Evolutionary conservation across 2,113 vertebrate species (phyloP), one percentile per base, ranked within the genome.

Genomic region (Poeciliopsis turrubarensis): DNA sequence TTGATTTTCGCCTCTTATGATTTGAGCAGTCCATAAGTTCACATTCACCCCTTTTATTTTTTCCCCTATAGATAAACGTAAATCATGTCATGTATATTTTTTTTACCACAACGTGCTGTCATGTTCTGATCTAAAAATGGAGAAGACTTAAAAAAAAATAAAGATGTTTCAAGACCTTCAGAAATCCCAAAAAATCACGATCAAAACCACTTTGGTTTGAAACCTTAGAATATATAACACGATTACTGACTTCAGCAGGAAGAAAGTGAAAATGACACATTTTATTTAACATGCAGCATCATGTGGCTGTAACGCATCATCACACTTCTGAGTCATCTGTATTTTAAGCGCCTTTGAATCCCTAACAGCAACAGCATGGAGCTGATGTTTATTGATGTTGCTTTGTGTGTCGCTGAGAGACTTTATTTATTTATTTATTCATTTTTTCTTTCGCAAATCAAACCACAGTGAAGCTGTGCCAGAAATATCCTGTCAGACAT

Each of bases 401-500:
- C 27, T 54, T 12, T 12, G 34, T 11, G 77, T 69, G 62, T 15
- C 37, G 32, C 72, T 41, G 70, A 75, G 67, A 84, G 60, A 39
- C 61, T 71, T 75, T 32, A 17, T 62, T 65, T 65, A 30, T 51
- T 51, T 67, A 2, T 9, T 9, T 34, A 9, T 39, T 39, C 25
- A 25, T 8, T 32, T 31, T 31, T 31, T 37, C 12, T 54, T 54
- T n/a, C 3, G 1, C 51, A n/a, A 22, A 57, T 57, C 54, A 64
- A 68, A 73, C 39, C 65, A 31, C 63, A 15, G 30, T 17, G 70
- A 67, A 61, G 65, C 68, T 41, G 75, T 29, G 79, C 75, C 83
- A 84, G 76, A 90, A 89, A 86, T 89, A 83, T 80, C 77, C 69
- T 61, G 61, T 66, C 68, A 73, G 80, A 77, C 72, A 85, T 87